Evolutionary conservation across 2,113 vertebrate species (phyloP).

Genomic region (Corydoras maculifer): DNA sequence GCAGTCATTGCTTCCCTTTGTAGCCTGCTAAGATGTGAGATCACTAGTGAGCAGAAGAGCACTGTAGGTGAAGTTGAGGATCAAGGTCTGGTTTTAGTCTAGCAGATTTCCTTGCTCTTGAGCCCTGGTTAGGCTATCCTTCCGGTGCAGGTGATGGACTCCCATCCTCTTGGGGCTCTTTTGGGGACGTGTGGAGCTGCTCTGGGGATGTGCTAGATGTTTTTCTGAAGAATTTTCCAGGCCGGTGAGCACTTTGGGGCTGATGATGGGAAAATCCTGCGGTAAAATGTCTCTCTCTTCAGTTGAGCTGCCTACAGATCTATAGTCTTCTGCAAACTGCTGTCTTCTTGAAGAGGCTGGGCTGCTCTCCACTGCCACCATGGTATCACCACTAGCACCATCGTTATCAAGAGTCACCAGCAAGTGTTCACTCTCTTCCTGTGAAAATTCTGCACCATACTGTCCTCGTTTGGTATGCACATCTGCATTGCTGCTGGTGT

Average conservation of each 20-base stretch:
- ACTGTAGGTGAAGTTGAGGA: constrained; percentile 25
- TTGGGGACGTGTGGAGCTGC: constrained; percentile 63
- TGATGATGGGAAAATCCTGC: constrained; percentile 57
- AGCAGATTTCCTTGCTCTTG: constrained; percentile 94
- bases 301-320: constrained; percentile 60
- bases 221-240: constrained; percentile 58
- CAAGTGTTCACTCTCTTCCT: constrained; percentile 66
- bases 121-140: constrained; percentile 91
- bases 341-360: constrained; percentile 45
- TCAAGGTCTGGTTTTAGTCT: constrained; percentile 61
- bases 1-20: constrained; percentile 5
- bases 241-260: constrained; percentile 45
- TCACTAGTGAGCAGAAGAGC: constrained; percentile 38
- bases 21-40: constrained; percentile 26
- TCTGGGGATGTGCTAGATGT: constrained; percentile 36
- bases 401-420: constrained; percentile 56
- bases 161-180: constrained; percentile 96
- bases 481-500: constrained; percentile 60
- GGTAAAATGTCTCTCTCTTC: constrained; percentile 74
- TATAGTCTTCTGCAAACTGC: constrained; percentile 61
- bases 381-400: constrained; percentile 45
- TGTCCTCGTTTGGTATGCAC: constrained; percentile 57
- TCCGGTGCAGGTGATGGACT: constrained; percentile 90
- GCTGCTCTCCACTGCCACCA: constrained; percentile 45
- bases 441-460: constrained; percentile 66